Conservation (phyloP, 1,140 invertebrate species). For the Drosophila simulans region DNA sequence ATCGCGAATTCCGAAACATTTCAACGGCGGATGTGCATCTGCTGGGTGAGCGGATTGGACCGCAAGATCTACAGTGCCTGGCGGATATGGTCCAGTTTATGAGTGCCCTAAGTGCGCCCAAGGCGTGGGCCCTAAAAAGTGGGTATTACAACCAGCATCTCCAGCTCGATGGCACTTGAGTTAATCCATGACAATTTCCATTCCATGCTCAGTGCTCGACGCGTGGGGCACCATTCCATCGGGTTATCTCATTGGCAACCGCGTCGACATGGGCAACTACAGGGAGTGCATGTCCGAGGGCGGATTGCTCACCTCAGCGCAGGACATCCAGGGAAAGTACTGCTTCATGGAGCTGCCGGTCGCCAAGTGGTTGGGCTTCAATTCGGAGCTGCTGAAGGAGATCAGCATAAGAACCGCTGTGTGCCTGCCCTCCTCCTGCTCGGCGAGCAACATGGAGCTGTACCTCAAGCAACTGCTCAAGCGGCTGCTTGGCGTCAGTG, state of each 20-base stretch:
- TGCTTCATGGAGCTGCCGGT: conserved; percentile 41
- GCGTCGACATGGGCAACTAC: conserved; percentile 64
- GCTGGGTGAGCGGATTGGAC: too few species aligned
- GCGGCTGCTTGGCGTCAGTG: conserved; percentile 19
- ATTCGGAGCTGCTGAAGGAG: accelerated
- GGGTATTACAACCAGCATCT: too few species aligned
- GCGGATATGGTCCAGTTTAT: too few species aligned
- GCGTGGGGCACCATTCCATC: conserved; percentile 58
- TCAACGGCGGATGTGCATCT: too few species aligned
- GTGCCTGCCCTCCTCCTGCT: conserved; percentile 59
- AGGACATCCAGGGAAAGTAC: conserved; percentile 52
- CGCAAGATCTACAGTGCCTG: too few species aligned
- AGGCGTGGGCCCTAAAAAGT: too few species aligned
- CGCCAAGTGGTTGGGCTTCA: conserved; percentile 4
- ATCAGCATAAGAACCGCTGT: conserved; percentile 26
- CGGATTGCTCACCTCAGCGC: not conserved
- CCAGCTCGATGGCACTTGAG: too few species aligned
- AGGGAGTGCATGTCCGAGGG: conserved; percentile 57
- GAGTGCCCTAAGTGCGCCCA: too few species aligned
- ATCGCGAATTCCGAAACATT: too few species aligned
- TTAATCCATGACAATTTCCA: too few species aligned
- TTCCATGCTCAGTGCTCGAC: conserved; percentile 53
- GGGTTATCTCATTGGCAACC: conserved; percentile 51
- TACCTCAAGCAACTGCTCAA: conserved; percentile 37
- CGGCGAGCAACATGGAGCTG: conserved; percentile 26